phyloP scores from a whole-genome alignment of 2,113 vertebrate species.

The Lampris megalopsis region DNA sequence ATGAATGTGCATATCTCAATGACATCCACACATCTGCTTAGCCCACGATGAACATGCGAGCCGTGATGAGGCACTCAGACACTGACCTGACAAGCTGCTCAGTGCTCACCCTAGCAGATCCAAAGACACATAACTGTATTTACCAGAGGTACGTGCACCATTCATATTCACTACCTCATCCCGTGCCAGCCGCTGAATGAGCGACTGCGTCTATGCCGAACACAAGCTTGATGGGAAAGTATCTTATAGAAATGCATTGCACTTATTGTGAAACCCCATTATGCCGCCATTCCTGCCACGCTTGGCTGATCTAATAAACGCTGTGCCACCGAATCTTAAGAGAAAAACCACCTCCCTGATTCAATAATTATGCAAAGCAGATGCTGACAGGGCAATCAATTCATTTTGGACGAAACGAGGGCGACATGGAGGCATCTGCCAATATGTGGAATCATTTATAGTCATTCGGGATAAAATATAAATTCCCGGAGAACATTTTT shows the following conservation, averaged over 20 bases:
- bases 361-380: conserved; percentile 30
- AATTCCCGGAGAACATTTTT: not conserved
- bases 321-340: conserved; percentile 4
- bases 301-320: not conserved
- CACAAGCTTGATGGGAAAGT: conserved; percentile 18
- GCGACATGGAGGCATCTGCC: conserved; percentile 9
- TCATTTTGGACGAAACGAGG: conserved; percentile 2
- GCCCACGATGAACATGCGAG: conserved; percentile 49
- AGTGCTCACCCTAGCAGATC: conserved; percentile 1
- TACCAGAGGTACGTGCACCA: not conserved
- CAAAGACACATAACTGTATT: conserved; percentile 16
- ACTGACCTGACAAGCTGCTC: conserved; percentile 30
- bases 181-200: conserved; percentile 5
- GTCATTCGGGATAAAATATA: not conserved
- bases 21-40: conserved; percentile 76
- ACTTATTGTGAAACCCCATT: not conserved
- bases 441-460: conserved; percentile 5
- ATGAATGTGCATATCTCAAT: conserved; percentile 76
- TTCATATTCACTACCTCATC: conserved; percentile 17
- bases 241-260: not conserved
- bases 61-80: conserved; percentile 48
- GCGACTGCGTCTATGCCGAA: conserved; percentile 14
- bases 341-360: not conserved
- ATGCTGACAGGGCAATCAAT: conserved; percentile 2
- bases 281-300: not conserved